These are phyloP conservation scores for Drosophila atripex DNA, from an alignment of 2,888 invertebrate species.

Conservation along the genomic window DNA sequence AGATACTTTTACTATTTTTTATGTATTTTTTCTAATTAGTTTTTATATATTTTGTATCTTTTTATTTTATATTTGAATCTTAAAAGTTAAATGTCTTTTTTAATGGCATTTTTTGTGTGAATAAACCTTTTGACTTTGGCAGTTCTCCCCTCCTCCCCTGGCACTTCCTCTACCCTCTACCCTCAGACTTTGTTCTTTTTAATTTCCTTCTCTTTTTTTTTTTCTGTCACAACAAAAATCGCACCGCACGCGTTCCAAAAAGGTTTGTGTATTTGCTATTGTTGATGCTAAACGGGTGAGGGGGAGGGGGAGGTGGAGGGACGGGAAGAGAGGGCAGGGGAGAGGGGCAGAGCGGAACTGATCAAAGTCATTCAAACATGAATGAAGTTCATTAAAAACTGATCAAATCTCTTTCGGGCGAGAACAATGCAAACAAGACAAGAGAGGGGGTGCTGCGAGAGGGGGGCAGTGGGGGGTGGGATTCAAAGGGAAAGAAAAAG, in stretches of 20 bases:
- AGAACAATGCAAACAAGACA: conserved; percentile 74
- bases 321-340: background rate
- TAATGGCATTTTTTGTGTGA: background rate
- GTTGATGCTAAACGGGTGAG: conserved; percentile 32
- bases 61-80: background rate
- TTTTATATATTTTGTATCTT: background rate
- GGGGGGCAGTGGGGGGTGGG: background rate
- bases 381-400: conserved; percentile 83
- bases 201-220: background rate
- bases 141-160: background rate
- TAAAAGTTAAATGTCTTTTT: no score
- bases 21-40: background rate
- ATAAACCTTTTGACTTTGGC: background rate
- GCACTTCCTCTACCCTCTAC: background rate
- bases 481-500: conserved; percentile 7
- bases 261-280: conserved; percentile 69
- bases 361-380: conserved; percentile 81
- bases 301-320: background rate
- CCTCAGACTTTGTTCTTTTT: background rate
- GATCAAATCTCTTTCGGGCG: conserved; percentile 81
- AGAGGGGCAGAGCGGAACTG: conserved; percentile 64
- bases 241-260: conserved; percentile 73
- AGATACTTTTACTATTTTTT: background rate
- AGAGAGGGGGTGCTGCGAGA: conserved; percentile 31
- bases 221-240: conserved; percentile 7